Evolutionary conservation across 53 echinoderm and acorn worm species (phyloP).

Genomic region (Zoroaster sp.): DNA sequence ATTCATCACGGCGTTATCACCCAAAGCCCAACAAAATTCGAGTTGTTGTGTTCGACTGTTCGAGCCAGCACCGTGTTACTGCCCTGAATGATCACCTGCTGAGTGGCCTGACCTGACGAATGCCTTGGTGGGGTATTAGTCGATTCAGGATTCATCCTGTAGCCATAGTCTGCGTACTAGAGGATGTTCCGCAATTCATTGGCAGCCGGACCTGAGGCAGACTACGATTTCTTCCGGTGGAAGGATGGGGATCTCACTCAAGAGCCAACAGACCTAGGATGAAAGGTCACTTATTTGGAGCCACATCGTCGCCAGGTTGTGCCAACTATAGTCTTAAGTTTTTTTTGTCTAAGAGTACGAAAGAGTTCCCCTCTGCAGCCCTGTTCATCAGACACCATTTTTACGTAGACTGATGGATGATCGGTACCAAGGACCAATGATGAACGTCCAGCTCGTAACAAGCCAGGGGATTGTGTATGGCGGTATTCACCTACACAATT

Average conservation of each 20-base stretch:
- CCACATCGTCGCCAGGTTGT: slow-evolving; percentile 46
- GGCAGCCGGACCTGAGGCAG: too few species aligned
- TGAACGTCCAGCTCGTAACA: slow-evolving; percentile 6
- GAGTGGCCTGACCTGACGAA: too few species aligned
- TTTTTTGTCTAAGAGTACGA: slow-evolving; percentile 36
- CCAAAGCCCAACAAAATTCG: too few species aligned
- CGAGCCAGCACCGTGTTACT: too few species aligned
- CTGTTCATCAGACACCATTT: slow-evolving; percentile 38
- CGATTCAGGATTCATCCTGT: too few species aligned
- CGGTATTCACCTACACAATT: slow-evolving; percentile 26
- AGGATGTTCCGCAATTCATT: slow-evolving; percentile 33
- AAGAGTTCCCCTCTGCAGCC: slow-evolving; percentile 52
- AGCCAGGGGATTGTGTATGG: slow-evolving; percentile 26
- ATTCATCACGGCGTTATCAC: slow-evolving; percentile 38
- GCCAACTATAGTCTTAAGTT: slow-evolving; percentile 51
- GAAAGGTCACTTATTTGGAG: slow-evolving; percentile 57
- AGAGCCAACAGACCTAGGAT: slow-evolving; percentile 20
- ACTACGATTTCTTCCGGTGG: slow-evolving; percentile 45
- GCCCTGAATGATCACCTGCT: too few species aligned
- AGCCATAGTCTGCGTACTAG: slow-evolving; percentile 1
- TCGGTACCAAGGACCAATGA: slow-evolving; percentile 28
- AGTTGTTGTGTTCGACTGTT: too few species aligned
- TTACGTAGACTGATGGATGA: slow-evolving; percentile 30
- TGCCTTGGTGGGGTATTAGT: too few species aligned
- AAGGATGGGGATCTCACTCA: not conserved